A percentile compares a stretch with the other conserved stretches of the same genome.
phyloP scores from a whole-genome alignment of 2,113 vertebrate genomes.

The Bombycilla garrulus region DNA sequence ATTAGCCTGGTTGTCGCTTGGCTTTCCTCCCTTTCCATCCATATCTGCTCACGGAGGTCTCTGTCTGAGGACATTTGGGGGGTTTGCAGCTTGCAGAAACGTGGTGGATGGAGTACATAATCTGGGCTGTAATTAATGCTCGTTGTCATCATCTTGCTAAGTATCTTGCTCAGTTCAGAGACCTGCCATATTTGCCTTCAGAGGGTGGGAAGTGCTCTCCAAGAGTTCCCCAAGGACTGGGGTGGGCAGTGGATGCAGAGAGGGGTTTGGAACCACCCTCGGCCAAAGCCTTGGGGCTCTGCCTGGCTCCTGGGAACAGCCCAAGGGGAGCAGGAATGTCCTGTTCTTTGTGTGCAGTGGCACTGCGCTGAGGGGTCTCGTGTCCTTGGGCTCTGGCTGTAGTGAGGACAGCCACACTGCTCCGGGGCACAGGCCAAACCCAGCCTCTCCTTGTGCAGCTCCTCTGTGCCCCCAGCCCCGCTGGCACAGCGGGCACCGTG shows the following conservation, averaged over 20 bases:
- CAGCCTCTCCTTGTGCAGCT: accelerated
- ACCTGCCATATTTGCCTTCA: not conserved
- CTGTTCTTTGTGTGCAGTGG: too few relatives aligned
- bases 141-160: not conserved
- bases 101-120: not conserved
- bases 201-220: not conserved
- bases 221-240: not conserved
- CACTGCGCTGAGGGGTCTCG: accelerated
- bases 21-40: conserved; percentile 22
- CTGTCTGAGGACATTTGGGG: not conserved
- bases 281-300: not conserved
- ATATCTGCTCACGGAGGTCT: not conserved
- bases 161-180: not conserved
- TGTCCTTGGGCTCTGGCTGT: not conserved
- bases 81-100: not conserved
- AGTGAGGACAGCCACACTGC: not conserved
- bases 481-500: accelerated
- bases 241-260: not conserved
- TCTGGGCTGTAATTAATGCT: not conserved
- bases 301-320: not conserved
- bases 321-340: not conserved
- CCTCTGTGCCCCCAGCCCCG: accelerated
- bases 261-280: accelerated
- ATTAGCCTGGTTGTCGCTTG: not conserved
- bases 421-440: not conserved